These are phyloP conservation scores for Hydrozoanthus tunicans DNA, from an alignment of 64 coral and sea anemone genomes.

Conservation along the genomic window DNA sequence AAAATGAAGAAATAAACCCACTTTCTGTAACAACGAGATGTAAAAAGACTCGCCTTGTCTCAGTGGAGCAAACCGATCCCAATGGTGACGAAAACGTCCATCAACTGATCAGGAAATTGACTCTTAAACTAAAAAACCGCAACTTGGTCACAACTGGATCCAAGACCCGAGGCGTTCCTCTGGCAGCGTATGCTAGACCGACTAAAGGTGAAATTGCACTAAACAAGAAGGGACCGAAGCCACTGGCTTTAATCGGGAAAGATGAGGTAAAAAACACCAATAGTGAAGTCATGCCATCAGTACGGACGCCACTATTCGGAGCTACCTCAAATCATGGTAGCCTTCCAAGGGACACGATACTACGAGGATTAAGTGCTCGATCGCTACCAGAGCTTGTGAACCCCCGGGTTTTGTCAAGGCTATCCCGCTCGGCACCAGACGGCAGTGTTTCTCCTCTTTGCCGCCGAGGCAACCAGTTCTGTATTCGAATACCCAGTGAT, in stretches of 20 bases:
- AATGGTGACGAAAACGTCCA: neutral
- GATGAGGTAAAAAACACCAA: neutral
- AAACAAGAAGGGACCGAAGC: neutral
- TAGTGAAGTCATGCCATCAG: neutral
- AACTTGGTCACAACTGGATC: neutral
- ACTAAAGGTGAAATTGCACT: slow-evolving; percentile 53
- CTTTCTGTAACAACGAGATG: neutral
- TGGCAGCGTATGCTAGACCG: slow-evolving; percentile 13
- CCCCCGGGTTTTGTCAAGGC: neutral
- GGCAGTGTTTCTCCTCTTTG: neutral
- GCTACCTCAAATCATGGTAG: neutral
- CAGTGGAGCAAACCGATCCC: neutral
- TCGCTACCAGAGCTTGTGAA: neutral
- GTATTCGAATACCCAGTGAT: neutral
- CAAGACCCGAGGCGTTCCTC: neutral
- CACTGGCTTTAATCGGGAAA: neutral
- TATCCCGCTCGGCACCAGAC: slow-evolving; percentile 6
- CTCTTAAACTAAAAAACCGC: slow-evolving; percentile 23
- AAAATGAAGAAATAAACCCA: neutral
- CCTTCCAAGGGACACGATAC: slow-evolving; percentile 2
- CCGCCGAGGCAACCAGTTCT: neutral
- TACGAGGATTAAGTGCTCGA: slow-evolving; percentile 30
- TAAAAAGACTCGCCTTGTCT: neutral
- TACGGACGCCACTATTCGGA: neutral
- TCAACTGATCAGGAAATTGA: slow-evolving; percentile 13